Conservation (phyloP, 2,888 invertebrate genomes). For the Drosophila percnosoma region DNA sequence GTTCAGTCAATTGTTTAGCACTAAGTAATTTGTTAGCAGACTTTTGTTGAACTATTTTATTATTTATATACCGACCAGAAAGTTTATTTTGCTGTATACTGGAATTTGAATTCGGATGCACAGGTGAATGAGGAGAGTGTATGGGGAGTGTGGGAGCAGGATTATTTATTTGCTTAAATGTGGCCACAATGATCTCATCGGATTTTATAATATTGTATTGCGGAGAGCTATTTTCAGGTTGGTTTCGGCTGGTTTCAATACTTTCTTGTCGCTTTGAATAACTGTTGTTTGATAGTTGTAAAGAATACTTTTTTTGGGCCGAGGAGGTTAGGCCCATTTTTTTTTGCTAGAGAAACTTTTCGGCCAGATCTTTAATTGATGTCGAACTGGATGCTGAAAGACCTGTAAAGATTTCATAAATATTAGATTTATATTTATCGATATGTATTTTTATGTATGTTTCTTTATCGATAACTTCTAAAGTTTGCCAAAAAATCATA, state of each 20-base stretch:
- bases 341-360: conserved; percentile 85
- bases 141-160: conserved; percentile 74
- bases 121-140: conserved; percentile 76
- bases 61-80: conserved; percentile 76
- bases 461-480: background rate
- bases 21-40: conserved; percentile 24
- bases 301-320: conserved; percentile 60
- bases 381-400: conserved; percentile 87
- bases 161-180: conserved; percentile 51
- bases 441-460: background rate
- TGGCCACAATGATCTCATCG: conserved; percentile 43
- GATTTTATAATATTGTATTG: conserved; percentile 43
- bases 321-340: conserved; percentile 84
- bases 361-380: conserved; percentile 82
- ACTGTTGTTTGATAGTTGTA: conserved; percentile 50
- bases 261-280: conserved; percentile 49
- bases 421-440: conserved; percentile 11
- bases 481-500: background rate
- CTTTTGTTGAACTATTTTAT: conserved; percentile 48
- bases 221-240: conserved; percentile 37
- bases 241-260: conserved; percentile 29
- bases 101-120: conserved; percentile 56
- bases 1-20: conserved; percentile 26
- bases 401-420: conserved; percentile 63
- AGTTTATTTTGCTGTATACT: conserved; percentile 66